Evolutionary conservation across 2,113 vertebrate genomes (phyloP).

Genomic region (Corythaeola cristata): DNA sequence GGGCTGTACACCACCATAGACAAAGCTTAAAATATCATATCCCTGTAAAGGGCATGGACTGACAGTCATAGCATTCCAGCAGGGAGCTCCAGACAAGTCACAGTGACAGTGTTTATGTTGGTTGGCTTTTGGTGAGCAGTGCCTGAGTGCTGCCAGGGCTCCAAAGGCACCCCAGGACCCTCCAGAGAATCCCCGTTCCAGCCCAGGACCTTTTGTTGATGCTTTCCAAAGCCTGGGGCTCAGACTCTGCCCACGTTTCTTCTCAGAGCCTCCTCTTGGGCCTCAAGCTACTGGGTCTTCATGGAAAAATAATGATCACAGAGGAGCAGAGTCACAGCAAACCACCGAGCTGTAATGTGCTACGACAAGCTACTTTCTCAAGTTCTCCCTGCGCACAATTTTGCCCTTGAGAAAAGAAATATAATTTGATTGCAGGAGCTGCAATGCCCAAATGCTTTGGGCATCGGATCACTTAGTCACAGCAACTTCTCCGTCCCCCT

Average conservation of each 20-base stretch:
- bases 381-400: background rate
- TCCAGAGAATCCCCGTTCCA: background rate
- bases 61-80: too few species aligned
- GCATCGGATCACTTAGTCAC: slow-evolving; percentile 1
- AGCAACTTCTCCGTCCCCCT: background rate
- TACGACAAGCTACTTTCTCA: background rate
- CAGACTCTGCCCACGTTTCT: background rate
- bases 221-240: background rate
- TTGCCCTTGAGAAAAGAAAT: slow-evolving; percentile 16
- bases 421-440: slow-evolving; percentile 26
- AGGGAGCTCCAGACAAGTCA: background rate
- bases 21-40: background rate
- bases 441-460: background rate
- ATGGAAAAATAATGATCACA: background rate
- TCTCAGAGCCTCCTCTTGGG: background rate
- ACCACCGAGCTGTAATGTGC: background rate
- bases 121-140: background rate
- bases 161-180: background rate
- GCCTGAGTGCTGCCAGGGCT: accelerated
- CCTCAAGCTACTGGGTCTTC: background rate
- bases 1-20: background rate
- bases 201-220: background rate
- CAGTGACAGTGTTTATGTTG: accelerated
- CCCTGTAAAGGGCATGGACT: background rate
- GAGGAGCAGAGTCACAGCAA: background rate